phyloP scores from a whole-genome alignment of 1,140 invertebrate species.

The Tetramorium alpestre region DNA sequence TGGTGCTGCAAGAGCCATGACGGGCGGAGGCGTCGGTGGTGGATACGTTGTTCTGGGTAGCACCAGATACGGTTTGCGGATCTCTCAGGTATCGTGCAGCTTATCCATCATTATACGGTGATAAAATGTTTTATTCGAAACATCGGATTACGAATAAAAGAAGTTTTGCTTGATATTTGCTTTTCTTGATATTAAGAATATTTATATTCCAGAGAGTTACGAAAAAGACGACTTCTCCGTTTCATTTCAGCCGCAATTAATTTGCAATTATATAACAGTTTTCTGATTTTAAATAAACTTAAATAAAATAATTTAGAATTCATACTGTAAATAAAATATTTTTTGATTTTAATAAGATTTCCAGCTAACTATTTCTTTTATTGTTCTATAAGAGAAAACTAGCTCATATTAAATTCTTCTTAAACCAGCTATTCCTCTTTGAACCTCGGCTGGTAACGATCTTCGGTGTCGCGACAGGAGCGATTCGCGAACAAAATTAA shows the following conservation, averaged over 20 bases:
- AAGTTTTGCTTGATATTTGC: not conserved
- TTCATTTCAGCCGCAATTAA: not conserved
- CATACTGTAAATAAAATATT: not conserved
- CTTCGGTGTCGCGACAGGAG: constrained; percentile 62
- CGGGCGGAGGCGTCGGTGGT: constrained; percentile 73
- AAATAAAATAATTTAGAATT: not conserved
- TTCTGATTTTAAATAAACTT: not conserved
- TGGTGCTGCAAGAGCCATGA: constrained; percentile 79
- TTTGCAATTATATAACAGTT: not conserved
- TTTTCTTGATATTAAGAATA: no score
- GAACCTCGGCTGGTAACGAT: constrained; percentile 47
- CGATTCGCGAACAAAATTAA: constrained; percentile 61
- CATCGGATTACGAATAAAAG: not conserved
- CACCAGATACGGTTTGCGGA: constrained; percentile 81
- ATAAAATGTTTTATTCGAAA: not conserved
- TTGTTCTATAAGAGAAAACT: not conserved
- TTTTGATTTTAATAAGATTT: not conserved
- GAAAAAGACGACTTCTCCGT: not conserved
- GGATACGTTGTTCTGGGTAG: constrained; percentile 82
- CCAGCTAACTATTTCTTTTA: not conserved
- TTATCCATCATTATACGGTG: not conserved
- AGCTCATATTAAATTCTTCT: not conserved
- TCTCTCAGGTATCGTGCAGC: constrained; percentile 79
- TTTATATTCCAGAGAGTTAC: not conserved
- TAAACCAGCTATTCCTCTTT: constrained; percentile 1